phyloP scores from a whole-genome alignment of 2,797 vertebrate genomes.

The Lithobates pipiens region DNA sequence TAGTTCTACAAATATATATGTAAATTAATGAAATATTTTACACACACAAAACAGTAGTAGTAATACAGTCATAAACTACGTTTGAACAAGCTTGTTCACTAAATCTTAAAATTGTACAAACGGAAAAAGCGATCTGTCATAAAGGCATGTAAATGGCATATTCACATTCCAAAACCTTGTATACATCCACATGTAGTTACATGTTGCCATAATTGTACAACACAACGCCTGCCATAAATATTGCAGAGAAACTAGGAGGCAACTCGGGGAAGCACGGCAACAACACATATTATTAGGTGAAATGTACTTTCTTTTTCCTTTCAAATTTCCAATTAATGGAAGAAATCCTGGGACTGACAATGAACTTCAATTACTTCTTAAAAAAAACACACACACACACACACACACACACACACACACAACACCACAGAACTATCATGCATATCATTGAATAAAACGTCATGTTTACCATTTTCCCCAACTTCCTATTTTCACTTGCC shows the following conservation, averaged over 20 bases:
- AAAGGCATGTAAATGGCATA: constrained; percentile 22
- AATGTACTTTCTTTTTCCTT: neutral
- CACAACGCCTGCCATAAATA: constrained; percentile 24
- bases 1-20: too few species aligned
- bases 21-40: too few species aligned
- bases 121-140: neutral
- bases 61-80: neutral
- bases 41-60: neutral
- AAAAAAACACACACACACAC: too few species aligned
- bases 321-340: neutral
- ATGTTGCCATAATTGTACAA: constrained; percentile 29
- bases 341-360: constrained; percentile 6
- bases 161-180: constrained; percentile 39
- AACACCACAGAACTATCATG: neutral
- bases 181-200: constrained; percentile 46
- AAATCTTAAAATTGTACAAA: neutral
- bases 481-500: constrained; percentile 48
- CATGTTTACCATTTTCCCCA: neutral
- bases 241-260: constrained; percentile 12
- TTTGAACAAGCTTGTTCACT: neutral
- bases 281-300: neutral
- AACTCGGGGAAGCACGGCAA: neutral
- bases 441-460: neutral
- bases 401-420: too few species aligned
- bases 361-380: constrained; percentile 29